A percentile compares a stretch with the other conserved stretches of the same genome.
phyloP scores from a whole-genome alignment of 1,140 invertebrate genomes.

The Drosophila sucinea region DNA sequence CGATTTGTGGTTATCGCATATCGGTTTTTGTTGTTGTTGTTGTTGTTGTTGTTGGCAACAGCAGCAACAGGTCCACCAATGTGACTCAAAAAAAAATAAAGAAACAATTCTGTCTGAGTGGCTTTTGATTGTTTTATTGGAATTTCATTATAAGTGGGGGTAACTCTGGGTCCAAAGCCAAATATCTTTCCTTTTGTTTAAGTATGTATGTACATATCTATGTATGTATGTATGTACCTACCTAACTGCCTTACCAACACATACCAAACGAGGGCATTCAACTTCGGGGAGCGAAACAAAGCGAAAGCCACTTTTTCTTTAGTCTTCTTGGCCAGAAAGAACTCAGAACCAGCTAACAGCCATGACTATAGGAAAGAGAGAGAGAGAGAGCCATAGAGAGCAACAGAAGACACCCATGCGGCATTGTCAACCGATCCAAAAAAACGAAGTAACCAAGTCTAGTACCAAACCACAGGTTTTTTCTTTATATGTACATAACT shows the following conservation, averaged over 20 bases:
- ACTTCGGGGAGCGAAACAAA: conserved; percentile 42
- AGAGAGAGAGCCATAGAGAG: neutral
- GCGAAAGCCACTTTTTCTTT: conserved; percentile 42
- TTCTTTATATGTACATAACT: conserved; percentile 11
- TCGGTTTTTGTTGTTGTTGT: conserved; percentile 17
- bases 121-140: conserved; percentile 52
- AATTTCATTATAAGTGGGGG: conserved; percentile 39
- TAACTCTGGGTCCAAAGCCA: neutral
- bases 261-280: conserved; percentile 65
- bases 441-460: neutral
- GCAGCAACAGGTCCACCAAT: conserved; percentile 6
- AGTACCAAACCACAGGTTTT: conserved; percentile 5
- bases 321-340: conserved; percentile 5
- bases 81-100: conserved; percentile 3
- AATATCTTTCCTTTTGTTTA: conserved; percentile 17
- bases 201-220: neutral
- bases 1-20: conserved; percentile 6
- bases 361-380: neutral
- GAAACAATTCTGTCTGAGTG: neutral
- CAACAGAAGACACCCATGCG: conserved; percentile 14
- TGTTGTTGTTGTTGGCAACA: neutral
- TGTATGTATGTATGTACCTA: neutral
- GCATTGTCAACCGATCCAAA: conserved; percentile 16
- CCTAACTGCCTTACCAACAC: conserved; percentile 35
- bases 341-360: conserved; percentile 7